Percentiles rank a stretch among this genome's conserved stretches.
Conservation (phyloP, 2,113 vertebrate species). For the Orthonyx spaldingii region DNA sequence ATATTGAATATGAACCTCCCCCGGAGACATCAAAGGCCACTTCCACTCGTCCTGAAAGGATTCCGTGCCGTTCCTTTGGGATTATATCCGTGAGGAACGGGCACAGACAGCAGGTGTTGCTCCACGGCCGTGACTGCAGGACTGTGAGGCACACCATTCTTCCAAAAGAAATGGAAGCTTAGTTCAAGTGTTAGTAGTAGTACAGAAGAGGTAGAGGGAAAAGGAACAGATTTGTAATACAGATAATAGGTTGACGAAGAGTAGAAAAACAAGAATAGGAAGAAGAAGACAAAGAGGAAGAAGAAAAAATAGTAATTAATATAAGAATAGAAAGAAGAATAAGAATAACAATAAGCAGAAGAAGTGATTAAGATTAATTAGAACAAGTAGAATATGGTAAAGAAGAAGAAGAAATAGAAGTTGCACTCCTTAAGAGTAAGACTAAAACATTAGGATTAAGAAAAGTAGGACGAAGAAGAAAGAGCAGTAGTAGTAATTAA, state of each 20-base stretch:
- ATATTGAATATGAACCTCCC: not conserved
- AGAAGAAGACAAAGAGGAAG: not conserved
- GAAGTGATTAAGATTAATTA: not conserved
- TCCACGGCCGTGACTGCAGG: no score
- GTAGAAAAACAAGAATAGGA: not conserved
- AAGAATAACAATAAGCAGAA: not conserved
- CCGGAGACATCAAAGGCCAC: not conserved
- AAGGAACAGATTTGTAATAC: not conserved
- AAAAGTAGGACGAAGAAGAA: not conserved
- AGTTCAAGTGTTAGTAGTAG: not conserved
- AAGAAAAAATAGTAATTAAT: not conserved
- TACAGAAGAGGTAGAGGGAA: not conserved
- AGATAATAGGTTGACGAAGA: not conserved
- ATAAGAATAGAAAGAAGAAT: no score
- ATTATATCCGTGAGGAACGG: not conserved
- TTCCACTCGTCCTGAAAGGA: not conserved
- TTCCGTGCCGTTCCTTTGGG: not conserved
- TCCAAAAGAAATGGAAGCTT: not conserved
- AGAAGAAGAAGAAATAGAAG: not conserved
- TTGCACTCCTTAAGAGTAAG: not conserved
- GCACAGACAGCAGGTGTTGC: not conserved
- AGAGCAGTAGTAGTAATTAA: not conserved
- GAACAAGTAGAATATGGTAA: not conserved
- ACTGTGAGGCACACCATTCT: not conserved
- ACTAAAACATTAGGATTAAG: not conserved